Base-by-base conservation (phyloP, 2,113 vertebrate species). In the Clarias macrocephalus region DNA sequence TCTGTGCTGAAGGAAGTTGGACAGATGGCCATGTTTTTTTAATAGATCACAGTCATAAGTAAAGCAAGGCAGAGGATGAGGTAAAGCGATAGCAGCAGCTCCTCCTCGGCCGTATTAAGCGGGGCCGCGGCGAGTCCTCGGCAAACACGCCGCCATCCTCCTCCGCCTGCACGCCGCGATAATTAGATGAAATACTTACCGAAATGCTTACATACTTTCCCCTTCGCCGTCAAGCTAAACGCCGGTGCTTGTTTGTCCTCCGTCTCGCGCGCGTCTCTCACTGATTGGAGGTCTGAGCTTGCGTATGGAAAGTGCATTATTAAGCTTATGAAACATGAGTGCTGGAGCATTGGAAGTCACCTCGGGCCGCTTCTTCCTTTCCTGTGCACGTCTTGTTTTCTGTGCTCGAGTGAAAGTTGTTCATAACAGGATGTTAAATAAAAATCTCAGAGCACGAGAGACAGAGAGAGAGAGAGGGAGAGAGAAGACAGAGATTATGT, bases 361-460 rank as follows among this genome's bases (percentile, higher is more conserved):
- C 76, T 73, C 79, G 56, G 65, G 37, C 33, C 83, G 72, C 42
- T 82, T 33, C 81, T 73, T 60, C 54, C 57, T 83, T 23, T 56
- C 15, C 82, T 66, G 72, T 52, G 75, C 81, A 75, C 86, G 19
- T 48, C 81, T 86, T 70, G 80, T 89, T 84, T 93, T 94, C 94
- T 94, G 92, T 94, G 95, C 95, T 92, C 91, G 94, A 91, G 94
- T 95, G 95, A 95, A 97, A 97, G 96, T 96, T 97, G 95, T 96
- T 96, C 95, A 89, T 96, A 97, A 96, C 96, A 96, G 96, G 96
- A 97, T 97, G 96, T 97, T 97, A 97, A 97, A 97, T 97, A 96
- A 96, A 96, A 94, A 94, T 95, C 96, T 95, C 95, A 80, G 89
- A 73, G 82, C 6, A 5, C 4, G 42, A 42, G 42, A 48, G 48